These are phyloP conservation scores for Taenioides sp. DNA, from an alignment of 2,797 vertebrate genomes.

Conservation along the genomic window DNA sequence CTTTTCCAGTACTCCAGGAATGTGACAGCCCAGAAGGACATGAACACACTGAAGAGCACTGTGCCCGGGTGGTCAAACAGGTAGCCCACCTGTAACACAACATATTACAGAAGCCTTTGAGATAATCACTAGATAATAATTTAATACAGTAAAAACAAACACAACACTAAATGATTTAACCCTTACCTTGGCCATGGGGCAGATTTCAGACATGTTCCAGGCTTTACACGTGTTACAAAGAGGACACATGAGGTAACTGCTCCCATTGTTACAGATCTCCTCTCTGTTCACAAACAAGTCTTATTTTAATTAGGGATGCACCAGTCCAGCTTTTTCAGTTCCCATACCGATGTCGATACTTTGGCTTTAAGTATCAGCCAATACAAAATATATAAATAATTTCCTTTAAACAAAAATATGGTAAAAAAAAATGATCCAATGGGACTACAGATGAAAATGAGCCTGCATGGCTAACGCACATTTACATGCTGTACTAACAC, in stretches of 20 bases:
- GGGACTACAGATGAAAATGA: too few species aligned
- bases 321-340: too few species aligned
- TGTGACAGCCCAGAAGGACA: slow-evolving; percentile 84
- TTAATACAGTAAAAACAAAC: not conserved
- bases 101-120: slow-evolving; percentile 6
- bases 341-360: too few species aligned
- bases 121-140: not conserved
- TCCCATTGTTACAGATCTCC: slow-evolving; percentile 77
- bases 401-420: too few species aligned
- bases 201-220: slow-evolving; percentile 85
- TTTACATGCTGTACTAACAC: too few species aligned
- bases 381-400: too few species aligned
- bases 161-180: too few species aligned
- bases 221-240: slow-evolving; percentile 79
- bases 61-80: slow-evolving; percentile 83
- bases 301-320: not conserved
- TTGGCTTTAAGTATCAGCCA: too few species aligned
- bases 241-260: slow-evolving; percentile 79
- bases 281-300: slow-evolving; percentile 59
- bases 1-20: slow-evolving; percentile 85
- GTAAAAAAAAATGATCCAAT: too few species aligned
- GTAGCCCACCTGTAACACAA: slow-evolving; percentile 75
- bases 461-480: too few species aligned
- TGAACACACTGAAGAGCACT: slow-evolving; percentile 84
- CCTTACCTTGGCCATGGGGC: slow-evolving; percentile 82